A percentile compares a stretch with the other conserved stretches of the same genome.
phyloP scores from a whole-genome alignment of 1,140 invertebrate genomes.

The Aphaenogaster floridana region DNA sequence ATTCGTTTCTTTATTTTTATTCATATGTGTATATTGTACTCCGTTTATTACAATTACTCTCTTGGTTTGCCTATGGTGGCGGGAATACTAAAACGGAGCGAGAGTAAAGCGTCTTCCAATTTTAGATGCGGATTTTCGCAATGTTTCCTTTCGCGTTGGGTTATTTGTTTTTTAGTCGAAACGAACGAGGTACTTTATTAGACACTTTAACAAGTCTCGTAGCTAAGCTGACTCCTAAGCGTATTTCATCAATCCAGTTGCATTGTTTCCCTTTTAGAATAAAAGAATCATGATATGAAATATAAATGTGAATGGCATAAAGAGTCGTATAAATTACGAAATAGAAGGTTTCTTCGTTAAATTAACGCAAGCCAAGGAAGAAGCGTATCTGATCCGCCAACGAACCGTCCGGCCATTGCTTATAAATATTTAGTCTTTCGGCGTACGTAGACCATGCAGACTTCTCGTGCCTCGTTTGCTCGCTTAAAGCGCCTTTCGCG shows the following conservation, averaged over 20 bases:
- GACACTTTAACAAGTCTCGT: constrained; percentile 37
- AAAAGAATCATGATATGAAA: constrained; percentile 18
- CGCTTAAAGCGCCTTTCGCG: constrained; percentile 24
- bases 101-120: constrained; percentile 10
- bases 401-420: constrained; percentile 47
- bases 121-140: constrained; percentile 18
- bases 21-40: constrained; percentile 48
- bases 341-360: constrained; percentile 48
- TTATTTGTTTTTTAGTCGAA: constrained; percentile 46
- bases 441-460: constrained; percentile 19
- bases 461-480: constrained; percentile 25
- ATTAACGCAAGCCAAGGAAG: constrained; percentile 58
- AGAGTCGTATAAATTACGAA: constrained; percentile 19
- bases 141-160: background rate
- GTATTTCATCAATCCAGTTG: constrained; percentile 1
- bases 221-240: constrained; percentile 8
- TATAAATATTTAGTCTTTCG: constrained; percentile 67
- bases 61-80: constrained; percentile 69
- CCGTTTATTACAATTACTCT: constrained; percentile 51
- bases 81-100: constrained; percentile 42
- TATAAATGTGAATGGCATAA: constrained; percentile 12
- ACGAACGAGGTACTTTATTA: constrained; percentile 52
- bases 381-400: constrained; percentile 60
- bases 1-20: constrained; percentile 52
- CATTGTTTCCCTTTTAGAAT: background rate